These are phyloP conservation scores for Drosophila ochracea DNA, from an alignment of 2,888 invertebrate species.

Conservation along the genomic window DNA sequence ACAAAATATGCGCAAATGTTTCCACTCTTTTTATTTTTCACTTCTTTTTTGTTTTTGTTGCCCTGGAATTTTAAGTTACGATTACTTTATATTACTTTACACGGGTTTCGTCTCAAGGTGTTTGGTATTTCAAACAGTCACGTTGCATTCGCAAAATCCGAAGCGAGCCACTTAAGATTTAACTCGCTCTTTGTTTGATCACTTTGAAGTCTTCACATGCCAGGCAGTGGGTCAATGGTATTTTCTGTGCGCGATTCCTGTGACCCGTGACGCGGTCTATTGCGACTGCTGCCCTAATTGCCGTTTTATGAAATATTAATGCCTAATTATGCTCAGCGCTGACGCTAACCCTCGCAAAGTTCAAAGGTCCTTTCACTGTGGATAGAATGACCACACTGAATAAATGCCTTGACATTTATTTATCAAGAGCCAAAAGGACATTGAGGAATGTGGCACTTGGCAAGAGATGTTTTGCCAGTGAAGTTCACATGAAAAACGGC, in stretches of 20 bases:
- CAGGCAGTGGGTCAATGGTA: slow-evolving; percentile 13
- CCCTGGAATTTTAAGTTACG: slow-evolving; percentile 13
- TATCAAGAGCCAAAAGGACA: neutral
- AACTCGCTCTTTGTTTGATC: neutral
- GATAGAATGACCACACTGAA: slow-evolving; percentile 31
- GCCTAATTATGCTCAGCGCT: slow-evolving; percentile 69
- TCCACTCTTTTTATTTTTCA: neutral
- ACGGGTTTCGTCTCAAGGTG: slow-evolving; percentile 48
- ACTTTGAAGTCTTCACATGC: slow-evolving; percentile 59
- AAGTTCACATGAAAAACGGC: neutral
- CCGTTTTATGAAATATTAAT: slow-evolving; percentile 75
- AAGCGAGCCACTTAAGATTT: slow-evolving; percentile 24
- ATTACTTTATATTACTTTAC: slow-evolving; percentile 17
- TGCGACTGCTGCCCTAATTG: slow-evolving; percentile 53
- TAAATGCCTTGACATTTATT: slow-evolving; percentile 32
- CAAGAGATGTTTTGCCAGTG: neutral
- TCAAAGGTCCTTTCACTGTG: slow-evolving; percentile 24
- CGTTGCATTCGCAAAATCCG: slow-evolving; percentile 58
- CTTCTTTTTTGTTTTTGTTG: neutral
- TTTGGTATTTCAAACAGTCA: slow-evolving; percentile 68
- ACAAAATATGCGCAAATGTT: slow-evolving; percentile 57
- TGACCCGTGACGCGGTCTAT: slow-evolving; percentile 44
- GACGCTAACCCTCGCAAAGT: slow-evolving; percentile 24
- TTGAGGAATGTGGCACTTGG: neutral
- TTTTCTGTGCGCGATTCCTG: slow-evolving; percentile 15